phyloP scores from a whole-genome alignment of 2,888 invertebrate genomes.

The Ctenicera cuprea region DNA sequence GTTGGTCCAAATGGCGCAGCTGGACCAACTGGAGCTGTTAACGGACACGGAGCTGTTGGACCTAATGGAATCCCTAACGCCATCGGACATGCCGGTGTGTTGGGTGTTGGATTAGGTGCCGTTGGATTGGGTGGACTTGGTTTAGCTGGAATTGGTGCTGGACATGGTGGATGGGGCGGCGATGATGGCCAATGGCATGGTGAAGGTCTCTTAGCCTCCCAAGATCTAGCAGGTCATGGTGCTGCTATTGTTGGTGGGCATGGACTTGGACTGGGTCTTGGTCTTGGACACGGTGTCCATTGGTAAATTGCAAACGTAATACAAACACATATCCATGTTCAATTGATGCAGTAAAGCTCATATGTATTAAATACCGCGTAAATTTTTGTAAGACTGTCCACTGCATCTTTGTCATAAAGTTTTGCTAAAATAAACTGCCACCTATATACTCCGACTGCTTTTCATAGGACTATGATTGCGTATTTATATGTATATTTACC shows the following conservation, averaged over 20 bases:
- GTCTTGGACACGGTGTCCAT: slow-evolving; percentile 11
- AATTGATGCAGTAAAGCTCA: not conserved
- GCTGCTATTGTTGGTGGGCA: slow-evolving; percentile 19
- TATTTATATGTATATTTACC: slow-evolving; percentile 18
- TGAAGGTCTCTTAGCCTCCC: slow-evolving; percentile 42
- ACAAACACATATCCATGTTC: not conserved
- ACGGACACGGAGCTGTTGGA: slow-evolving; percentile 47
- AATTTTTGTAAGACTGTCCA: not conserved
- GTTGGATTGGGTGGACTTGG: slow-evolving; percentile 19
- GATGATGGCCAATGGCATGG: slow-evolving; percentile 49
- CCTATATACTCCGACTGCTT: not conserved
- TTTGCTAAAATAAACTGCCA: not conserved
- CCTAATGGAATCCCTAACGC: slow-evolving; percentile 44
- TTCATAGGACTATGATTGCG: slow-evolving; percentile 13
- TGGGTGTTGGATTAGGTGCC: slow-evolving; percentile 22
- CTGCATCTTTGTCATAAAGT: not conserved
- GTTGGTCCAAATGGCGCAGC: slow-evolving; percentile 42
- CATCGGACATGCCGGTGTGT: slow-evolving; percentile 29
- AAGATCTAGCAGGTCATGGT: slow-evolving; percentile 34
- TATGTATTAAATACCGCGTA: not conserved
- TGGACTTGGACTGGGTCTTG: slow-evolving; percentile 27
- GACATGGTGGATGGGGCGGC: slow-evolving; percentile 31
- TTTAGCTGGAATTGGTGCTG: slow-evolving; percentile 29
- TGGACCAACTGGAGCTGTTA: slow-evolving; percentile 48
- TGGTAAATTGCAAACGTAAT: not conserved